Base-by-base conservation (phyloP, 2,888 invertebrate species). In the Diaperis boleti region DNA sequence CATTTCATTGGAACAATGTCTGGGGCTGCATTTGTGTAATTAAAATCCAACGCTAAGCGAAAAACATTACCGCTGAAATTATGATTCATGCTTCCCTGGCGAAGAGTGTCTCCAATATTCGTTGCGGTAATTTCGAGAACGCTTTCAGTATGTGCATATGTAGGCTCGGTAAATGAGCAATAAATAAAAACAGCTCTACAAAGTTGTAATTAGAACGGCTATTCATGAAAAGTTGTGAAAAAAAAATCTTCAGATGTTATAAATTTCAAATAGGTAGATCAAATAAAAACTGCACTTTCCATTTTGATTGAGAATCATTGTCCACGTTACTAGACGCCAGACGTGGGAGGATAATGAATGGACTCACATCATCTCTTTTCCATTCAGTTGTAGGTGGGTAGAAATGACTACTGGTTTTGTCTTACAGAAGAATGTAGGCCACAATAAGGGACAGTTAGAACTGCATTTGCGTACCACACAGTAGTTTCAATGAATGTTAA, bases 91-190 rank as follows among this genome's bases (percentile, higher is more conserved):
- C 37, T n/a, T 35, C 26, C 37, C 37, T 14, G 41, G 13, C 17
- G 13, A 20, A 47, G 17, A 18, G 33, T 17, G 18, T 15, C 13
- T 17, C 33, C 33, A 15, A 49, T 50, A 50, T 37, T 49, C 42
- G 49, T 59, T 59, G 14, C 47, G 22, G 50, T 50, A 50, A 59
- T 59, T 59, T 33, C 42, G 31, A 39, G 35, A 47, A 47, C 59
- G 44, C 52, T 59, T 45, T 59, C 47, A 47, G 47, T 18, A 7
- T n/a, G 18, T 42, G 41, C 41, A 52, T 41, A 49, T 49, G 52
- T 55, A 44, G 55, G 55, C 44, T 55, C 5, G n/a, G 55, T 14
- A 44, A 55, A 55, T 55, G 55, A 13, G 42, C 44, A 44, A 55
- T 55, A 55, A 55, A 55, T 55, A 55, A 55, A 17, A 42, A 42